Percentiles rank a stretch among this genome's conserved stretches.
Conservation (phyloP, 2,797 vertebrate species). For the Platalea minor region DNA sequence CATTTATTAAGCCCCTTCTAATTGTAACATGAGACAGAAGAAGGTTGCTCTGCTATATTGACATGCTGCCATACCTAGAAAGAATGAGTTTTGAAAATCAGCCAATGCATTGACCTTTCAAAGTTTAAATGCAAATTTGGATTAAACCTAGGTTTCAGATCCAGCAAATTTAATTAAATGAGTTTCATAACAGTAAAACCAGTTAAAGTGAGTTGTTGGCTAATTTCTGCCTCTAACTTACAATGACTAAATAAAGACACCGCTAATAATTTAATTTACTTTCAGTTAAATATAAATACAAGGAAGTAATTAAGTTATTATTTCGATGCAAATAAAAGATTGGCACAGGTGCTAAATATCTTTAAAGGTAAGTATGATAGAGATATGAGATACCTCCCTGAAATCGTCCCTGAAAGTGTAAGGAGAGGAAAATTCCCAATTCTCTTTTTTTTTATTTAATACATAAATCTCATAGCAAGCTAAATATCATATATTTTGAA, state of each 20-base stretch:
- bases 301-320: slow-evolving; percentile 9
- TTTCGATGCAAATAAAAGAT: neutral
- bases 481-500: neutral
- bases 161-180: neutral
- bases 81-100: neutral
- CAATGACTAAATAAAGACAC: neutral
- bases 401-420: neutral
- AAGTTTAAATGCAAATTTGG: neutral
- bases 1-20: neutral
- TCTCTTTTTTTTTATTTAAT: neutral
- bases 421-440: neutral
- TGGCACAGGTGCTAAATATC: neutral
- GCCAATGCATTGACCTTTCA: neutral
- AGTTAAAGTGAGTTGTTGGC: neutral
- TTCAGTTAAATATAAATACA: neutral
- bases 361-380: neutral
- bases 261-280: neutral
- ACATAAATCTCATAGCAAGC: neutral
- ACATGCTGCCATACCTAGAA: neutral
- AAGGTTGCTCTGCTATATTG: neutral
- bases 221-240: neutral
- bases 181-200: neutral
- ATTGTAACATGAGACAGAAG: neutral
- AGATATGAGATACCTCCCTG: neutral
- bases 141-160: neutral